Evolutionary conservation across 2,888 invertebrate species (phyloP), one percentile per base, ranked within the genome.

Genomic region (Rugalucina vietnamica): DNA sequence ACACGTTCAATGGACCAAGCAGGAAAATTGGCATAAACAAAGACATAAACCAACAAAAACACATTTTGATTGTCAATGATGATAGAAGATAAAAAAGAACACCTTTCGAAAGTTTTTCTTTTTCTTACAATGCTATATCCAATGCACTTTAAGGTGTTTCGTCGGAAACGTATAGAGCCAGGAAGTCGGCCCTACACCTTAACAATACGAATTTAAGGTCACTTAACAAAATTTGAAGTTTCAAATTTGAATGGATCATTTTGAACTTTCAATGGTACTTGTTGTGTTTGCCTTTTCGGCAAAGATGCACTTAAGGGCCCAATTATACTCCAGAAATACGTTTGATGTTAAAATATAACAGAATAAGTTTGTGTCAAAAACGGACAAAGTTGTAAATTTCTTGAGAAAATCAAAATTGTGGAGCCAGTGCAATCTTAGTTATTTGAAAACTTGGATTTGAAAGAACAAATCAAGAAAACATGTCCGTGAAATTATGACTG

Each of bases 241-340:
- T n/a, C n/a, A n/a, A n/a, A n/a, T n/a, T n/a, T n/a, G n/a, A n/a
- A n/a, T n/a, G n/a, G n/a, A n/a, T n/a, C 14, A 54, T 54, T 54
- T 32, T 65, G 24, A 32, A 34, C 2, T 65, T 32, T 65, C 32
- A 65, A 34, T 18, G 34, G 24, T 69, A n/a, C 82, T 60, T 77
- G 65, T 72, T 70, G 70, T 76, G 71, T 78, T 73, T 60, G 60
- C 49, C 76, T 32, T 79, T 72, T 60, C 70, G 69, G 72, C 82
- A 79, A 65, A 65, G n/a, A 34, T 34, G 29, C 65, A 65, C 65
- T 65, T 65, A 29, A 10, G 34, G 18, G 1, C 34, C 18, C 1
- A 65, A 5, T 34, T 10, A 34, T 18, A 24, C 34, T 60, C 21
- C 34, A 34, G 34, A n/a, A 34, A 65, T 34, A 21, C 27, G 34